phyloP scores from a whole-genome alignment of 2,797 vertebrate genomes.

The Okamejei kenojei region DNA sequence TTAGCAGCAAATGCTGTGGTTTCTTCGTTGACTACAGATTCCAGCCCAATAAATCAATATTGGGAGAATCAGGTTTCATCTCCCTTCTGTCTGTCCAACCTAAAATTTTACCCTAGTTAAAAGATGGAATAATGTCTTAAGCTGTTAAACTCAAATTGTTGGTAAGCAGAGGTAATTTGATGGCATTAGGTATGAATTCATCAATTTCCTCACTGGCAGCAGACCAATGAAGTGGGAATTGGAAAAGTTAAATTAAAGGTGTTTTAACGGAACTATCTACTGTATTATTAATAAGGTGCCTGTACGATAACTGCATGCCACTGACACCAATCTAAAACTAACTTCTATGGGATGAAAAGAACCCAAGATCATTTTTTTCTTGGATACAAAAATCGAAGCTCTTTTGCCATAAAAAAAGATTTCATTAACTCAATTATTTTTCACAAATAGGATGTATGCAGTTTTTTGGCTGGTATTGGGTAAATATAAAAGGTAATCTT shows the following conservation, averaged over 20 bases:
- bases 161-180: not conserved
- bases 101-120: not conserved
- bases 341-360: not conserved
- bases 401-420: not conserved
- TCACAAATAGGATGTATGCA: not conserved
- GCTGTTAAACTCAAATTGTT: not conserved
- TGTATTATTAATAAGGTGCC: not conserved
- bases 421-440: constrained; percentile 1
- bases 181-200: not conserved
- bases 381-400: not conserved
- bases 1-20: too few species aligned
- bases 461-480: not conserved
- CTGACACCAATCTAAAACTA: not conserved
- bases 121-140: not conserved
- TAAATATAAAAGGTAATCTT: not conserved
- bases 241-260: not conserved
- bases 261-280: not conserved
- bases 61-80: not conserved
- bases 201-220: not conserved
- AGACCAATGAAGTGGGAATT: not conserved
- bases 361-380: not conserved
- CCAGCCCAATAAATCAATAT: not conserved
- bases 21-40: too few species aligned
- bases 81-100: not conserved
- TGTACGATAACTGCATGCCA: too few species aligned